Percentiles rank a stretch among this genome's conserved stretches.
Evolutionary conservation across 1,140 invertebrate species (phyloP).

Genomic region (Oryctes rhinoceros): DNA sequence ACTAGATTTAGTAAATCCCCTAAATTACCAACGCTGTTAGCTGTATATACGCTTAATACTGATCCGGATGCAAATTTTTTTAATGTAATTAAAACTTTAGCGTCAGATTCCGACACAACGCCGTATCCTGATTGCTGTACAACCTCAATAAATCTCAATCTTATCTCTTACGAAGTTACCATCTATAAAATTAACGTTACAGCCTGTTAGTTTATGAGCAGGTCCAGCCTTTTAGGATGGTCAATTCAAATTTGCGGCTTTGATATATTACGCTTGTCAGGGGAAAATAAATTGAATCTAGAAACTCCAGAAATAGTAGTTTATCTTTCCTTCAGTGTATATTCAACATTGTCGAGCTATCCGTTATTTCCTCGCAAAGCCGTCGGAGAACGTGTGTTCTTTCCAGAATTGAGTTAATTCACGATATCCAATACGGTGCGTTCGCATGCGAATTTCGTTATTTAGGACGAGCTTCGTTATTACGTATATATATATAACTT

Average conservation of each 20-base stretch:
- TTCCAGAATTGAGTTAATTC: background rate
- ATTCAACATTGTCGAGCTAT: background rate
- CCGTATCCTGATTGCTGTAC: background rate
- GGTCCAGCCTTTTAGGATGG: constrained; percentile 17
- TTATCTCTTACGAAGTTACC: constrained; percentile 4
- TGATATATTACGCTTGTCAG: constrained; percentile 22
- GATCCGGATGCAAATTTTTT: no score
- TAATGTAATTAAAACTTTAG: background rate
- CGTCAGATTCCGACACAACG: background rate
- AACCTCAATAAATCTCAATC: background rate
- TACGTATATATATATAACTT: no score
- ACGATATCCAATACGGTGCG: background rate
- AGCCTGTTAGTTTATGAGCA: background rate
- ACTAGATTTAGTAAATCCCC: no score
- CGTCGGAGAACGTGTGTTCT: background rate
- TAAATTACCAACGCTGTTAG: no score
- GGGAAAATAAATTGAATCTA: background rate
- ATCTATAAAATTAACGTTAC: constrained; percentile 19
- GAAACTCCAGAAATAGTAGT: background rate
- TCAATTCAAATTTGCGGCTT: constrained; percentile 21
- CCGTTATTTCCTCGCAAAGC: background rate
- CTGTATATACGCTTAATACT: no score
- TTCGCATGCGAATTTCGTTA: constrained; percentile 5
- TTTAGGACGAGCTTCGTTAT: background rate
- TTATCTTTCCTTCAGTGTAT: constrained; percentile 4